Conservation (phyloP, 1,140 invertebrate genomes). For the Acromyrmex heyeri region DNA sequence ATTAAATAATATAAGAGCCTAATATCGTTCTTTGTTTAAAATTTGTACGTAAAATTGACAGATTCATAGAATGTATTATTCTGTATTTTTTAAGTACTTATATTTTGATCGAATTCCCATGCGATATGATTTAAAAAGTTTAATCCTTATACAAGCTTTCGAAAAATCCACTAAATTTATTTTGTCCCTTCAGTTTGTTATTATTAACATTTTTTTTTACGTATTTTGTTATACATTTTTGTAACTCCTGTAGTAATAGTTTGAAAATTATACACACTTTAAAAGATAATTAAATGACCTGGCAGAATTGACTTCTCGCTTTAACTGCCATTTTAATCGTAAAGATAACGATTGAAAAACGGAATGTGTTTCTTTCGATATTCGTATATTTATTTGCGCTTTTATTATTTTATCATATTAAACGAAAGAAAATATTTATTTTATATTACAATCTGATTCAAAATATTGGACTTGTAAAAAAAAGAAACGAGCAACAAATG, state of each 20-base stretch:
- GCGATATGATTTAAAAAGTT: not conserved
- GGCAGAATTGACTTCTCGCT: not conserved
- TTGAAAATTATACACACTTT: not conserved
- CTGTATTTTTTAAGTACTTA: not conserved
- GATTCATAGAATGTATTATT: not conserved
- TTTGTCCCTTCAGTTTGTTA: not conserved
- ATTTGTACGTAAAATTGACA: not conserved
- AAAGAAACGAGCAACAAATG: not conserved
- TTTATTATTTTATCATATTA: not conserved
- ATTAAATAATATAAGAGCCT: not conserved
- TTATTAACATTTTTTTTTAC: not conserved
- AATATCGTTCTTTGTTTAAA: not conserved
- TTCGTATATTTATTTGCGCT: not conserved
- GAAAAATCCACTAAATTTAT: not conserved
- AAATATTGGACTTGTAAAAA: conserved; percentile 5
- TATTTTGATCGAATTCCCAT: not conserved
- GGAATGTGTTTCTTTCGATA: not conserved
- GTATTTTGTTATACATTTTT: not conserved
- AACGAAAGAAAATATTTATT: not conserved
- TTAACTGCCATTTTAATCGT: not conserved
- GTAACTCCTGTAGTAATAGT: not conserved
- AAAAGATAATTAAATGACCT: not conserved
- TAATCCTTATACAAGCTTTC: not conserved
- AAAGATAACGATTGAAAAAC: not conserved
- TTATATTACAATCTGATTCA: not conserved